Percentiles rank a stretch among this genome's conserved stretches.
These are phyloP conservation scores for Lydus trimaculatus DNA, from an alignment of 2,888 invertebrate genomes.

Conservation along the genomic window DNA sequence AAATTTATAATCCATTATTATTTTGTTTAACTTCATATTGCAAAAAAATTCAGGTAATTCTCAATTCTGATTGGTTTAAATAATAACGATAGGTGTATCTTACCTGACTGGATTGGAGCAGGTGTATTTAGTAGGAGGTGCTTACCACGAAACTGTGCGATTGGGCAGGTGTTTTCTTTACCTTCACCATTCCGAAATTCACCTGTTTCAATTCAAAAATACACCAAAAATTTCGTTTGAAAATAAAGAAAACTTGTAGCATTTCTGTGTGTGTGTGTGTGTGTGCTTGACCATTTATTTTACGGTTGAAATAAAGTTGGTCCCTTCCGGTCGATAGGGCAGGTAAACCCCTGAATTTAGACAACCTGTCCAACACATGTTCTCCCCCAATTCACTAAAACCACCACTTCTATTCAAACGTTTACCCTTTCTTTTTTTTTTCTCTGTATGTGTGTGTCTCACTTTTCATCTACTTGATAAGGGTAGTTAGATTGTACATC, in stretches of 20 bases:
- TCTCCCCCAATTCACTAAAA: slow-evolving; percentile 4
- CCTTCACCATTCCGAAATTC: background rate
- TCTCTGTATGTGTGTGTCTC: background rate
- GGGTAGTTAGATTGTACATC: background rate
- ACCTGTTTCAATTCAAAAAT: background rate
- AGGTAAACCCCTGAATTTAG: slow-evolving; percentile 9
- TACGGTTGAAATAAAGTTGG: slow-evolving; percentile 3
- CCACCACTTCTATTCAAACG: background rate
- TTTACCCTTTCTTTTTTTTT: background rate
- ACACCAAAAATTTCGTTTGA: slow-evolving; percentile 3
- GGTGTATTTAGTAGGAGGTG: slow-evolving; percentile 41
- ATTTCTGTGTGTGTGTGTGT: too few species aligned
- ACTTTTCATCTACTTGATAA: background rate
- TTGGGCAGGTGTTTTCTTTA: slow-evolving; percentile 26
- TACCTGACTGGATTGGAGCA: slow-evolving; percentile 39
- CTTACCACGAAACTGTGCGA: slow-evolving; percentile 23
- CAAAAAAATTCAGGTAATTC: background rate
- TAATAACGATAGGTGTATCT: slow-evolving; percentile 11
- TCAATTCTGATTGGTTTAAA: background rate
- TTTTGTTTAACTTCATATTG: background rate
- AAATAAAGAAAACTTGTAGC: too few species aligned
- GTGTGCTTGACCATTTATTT: background rate
- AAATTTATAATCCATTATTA: background rate
- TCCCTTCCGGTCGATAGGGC: slow-evolving; percentile 5
- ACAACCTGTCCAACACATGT: slow-evolving; percentile 10